These are phyloP conservation scores for Garrulus glandarius DNA, from an alignment of 2,797 vertebrate genomes.

Conservation along the genomic window DNA sequence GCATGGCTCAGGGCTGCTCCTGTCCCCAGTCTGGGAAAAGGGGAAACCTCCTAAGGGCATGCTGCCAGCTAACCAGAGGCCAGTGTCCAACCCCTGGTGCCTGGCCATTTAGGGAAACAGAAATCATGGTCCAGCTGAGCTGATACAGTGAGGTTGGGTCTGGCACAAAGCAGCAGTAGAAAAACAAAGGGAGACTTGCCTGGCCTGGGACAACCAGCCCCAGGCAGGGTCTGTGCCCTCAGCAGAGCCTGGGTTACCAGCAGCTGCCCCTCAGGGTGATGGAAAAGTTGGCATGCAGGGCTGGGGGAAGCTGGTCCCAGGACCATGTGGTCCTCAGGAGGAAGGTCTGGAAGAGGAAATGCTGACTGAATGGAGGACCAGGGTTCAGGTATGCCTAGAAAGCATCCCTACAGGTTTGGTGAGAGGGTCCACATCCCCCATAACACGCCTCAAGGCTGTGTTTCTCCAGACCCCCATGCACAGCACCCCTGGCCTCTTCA, in stretches of 20 bases:
- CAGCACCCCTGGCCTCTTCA: neutral
- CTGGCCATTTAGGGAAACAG: neutral
- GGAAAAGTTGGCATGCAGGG: neutral
- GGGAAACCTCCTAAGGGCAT: neutral
- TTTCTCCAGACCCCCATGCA: neutral
- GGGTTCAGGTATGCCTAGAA: neutral
- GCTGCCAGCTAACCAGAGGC: neutral
- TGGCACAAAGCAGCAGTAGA: neutral
- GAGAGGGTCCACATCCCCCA: neutral
- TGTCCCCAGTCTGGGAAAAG: neutral
- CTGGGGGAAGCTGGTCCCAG: neutral
- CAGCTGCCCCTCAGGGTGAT: neutral
- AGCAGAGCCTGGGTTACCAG: neutral
- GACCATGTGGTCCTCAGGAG: neutral
- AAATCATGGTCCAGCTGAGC: neutral
- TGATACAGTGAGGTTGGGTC: neutral
- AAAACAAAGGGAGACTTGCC: neutral
- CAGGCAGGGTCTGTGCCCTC: neutral
- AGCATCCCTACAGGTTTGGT: neutral
- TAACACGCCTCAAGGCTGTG: rapidly evolving
- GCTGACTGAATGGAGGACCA: neutral
- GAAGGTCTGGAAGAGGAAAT: neutral
- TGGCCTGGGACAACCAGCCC: neutral
- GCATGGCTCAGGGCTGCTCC: neutral
- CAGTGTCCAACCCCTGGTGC: neutral